phyloP scores from a whole-genome alignment of 2,113 vertebrate genomes.

The Meleagris gallopavo region DNA sequence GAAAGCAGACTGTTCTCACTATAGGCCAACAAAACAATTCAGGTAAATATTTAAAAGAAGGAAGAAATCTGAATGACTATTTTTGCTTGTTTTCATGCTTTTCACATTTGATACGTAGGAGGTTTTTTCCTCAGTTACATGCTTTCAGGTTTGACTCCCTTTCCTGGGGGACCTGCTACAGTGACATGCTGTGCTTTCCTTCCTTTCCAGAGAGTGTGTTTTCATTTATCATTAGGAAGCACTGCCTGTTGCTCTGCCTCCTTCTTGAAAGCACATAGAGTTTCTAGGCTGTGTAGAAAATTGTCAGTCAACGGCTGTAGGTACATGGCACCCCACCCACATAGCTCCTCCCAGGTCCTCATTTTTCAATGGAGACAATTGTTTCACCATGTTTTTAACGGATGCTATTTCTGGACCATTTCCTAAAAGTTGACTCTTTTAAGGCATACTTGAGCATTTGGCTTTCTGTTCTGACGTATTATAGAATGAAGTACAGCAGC shows the following conservation, averaged over 20 bases:
- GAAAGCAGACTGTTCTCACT: neutral
- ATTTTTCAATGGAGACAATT: neutral
- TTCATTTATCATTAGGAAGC: neutral
- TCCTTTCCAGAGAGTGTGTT: neutral
- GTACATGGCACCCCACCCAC: neutral
- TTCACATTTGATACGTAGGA: neutral
- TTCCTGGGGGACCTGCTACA: rapidly evolving
- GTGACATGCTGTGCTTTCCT: neutral
- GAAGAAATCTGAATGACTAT: neutral
- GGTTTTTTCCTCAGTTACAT: neutral
- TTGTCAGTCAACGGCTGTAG: neutral
- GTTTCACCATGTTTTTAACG: neutral
- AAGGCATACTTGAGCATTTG: neutral
- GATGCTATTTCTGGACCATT: neutral
- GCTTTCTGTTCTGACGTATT: neutral
- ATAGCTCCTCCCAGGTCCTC: neutral
- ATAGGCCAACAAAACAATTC: neutral
- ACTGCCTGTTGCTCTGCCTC: neutral
- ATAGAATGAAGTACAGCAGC: neutral
- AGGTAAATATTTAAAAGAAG: neutral
- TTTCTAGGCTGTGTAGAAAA: neutral
- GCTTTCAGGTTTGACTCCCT: neutral
- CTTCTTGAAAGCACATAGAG: neutral
- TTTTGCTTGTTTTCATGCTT: neutral
- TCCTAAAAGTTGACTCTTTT: neutral